A percentile compares a stretch with the other conserved stretches of the same genome.
Evolutionary conservation across 2,113 vertebrate species (phyloP).

Genomic region (Scopus umbretta): DNA sequence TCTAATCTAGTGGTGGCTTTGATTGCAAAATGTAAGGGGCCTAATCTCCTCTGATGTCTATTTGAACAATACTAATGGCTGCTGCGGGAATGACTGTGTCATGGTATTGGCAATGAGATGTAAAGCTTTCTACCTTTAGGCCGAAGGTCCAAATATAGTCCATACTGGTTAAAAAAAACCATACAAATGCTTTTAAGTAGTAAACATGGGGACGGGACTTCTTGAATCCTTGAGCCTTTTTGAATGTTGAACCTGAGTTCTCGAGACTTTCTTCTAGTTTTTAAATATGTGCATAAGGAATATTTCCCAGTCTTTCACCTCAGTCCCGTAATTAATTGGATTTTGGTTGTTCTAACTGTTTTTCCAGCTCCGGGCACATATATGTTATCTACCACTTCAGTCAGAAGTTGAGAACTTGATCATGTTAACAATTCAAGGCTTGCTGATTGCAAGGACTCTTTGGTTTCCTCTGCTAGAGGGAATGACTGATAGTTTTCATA

Average conservation of each 20-base stretch:
- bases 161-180: neutral
- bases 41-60: neutral
- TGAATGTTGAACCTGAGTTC: neutral
- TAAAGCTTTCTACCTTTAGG: neutral
- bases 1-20: neutral
- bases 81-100: neutral
- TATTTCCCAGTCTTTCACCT: neutral
- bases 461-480: neutral
- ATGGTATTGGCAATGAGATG: neutral
- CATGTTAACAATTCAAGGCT: neutral
- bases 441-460: neutral
- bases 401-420: neutral
- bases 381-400: neutral
- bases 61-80: neutral
- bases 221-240: neutral
- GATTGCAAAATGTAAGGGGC: neutral
- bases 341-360: neutral
- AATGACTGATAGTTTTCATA: neutral
- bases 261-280: neutral
- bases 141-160: neutral
- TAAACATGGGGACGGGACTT: neutral
- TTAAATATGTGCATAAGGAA: accelerated
- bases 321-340: neutral
- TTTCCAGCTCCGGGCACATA: neutral
- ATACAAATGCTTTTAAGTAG: neutral